Percentiles rank a stretch among this genome's conserved stretches.
Conservation (phyloP, 2,888 invertebrate species). For the Scaptomyza polygonia region DNA sequence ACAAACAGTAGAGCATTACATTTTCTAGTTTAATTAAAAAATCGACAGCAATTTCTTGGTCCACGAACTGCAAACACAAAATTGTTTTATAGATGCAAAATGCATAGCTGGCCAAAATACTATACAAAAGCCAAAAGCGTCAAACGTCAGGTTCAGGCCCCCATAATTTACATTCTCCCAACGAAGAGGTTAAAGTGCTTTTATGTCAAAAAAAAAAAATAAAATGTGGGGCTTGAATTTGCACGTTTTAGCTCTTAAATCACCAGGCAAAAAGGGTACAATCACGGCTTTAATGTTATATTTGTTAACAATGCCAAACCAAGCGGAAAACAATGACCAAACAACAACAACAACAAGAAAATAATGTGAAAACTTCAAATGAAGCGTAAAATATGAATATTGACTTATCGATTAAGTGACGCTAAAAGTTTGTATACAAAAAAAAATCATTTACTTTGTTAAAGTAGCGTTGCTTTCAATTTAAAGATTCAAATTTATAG, state of each 20-base stretch:
- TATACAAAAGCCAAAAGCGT: not conserved
- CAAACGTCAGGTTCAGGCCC: slow-evolving; percentile 1
- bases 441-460: too few species aligned
- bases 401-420: slow-evolving; percentile 31
- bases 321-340: slow-evolving; percentile 26
- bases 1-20: slow-evolving; percentile 20
- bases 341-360: slow-evolving; percentile 16
- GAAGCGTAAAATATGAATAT: slow-evolving; percentile 35
- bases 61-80: not conserved
- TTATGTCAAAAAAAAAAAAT: not conserved
- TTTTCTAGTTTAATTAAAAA: slow-evolving; percentile 4
- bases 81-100: not conserved
- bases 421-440: not conserved
- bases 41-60: not conserved
- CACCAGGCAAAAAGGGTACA: slow-evolving; percentile 1
- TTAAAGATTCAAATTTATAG: not conserved
- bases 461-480: not conserved
- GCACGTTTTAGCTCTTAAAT: too few species aligned
- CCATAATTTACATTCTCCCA: slow-evolving; percentile 23
- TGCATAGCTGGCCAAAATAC: not conserved
- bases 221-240: too few species aligned
- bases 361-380: slow-evolving; percentile 17
- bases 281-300: slow-evolving; percentile 1
- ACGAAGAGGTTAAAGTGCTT: not conserved
- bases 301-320: slow-evolving; percentile 15